These are phyloP conservation scores for Pentalonia nigronervosa DNA, from an alignment of 1,140 invertebrate genomes.

Conservation along the genomic window DNA sequence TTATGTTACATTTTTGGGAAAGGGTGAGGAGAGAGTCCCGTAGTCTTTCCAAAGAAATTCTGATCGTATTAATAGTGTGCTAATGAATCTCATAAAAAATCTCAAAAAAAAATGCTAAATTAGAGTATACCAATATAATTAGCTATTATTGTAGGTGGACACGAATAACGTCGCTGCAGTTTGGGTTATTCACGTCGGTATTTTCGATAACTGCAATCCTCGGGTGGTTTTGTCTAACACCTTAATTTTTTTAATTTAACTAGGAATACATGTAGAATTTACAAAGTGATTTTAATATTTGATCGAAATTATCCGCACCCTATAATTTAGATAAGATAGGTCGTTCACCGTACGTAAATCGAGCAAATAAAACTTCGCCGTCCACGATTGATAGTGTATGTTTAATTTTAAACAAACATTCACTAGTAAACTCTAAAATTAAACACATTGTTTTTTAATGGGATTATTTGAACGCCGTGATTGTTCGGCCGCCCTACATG, in stretches of 20 bases:
- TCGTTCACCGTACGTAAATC: neutral
- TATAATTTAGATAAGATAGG: neutral
- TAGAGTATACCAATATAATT: too few species aligned
- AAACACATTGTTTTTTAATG: constrained; percentile 13
- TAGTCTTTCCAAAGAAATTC: too few species aligned
- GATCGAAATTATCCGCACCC: neutral
- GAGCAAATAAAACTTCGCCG: neutral
- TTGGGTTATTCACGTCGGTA: neutral
- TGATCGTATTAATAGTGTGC: too few species aligned
- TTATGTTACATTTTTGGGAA: too few species aligned
- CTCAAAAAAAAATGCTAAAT: too few species aligned
- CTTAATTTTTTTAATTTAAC: neutral
- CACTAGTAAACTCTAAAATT: neutral
- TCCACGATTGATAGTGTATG: neutral
- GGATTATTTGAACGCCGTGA: neutral
- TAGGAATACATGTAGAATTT: neutral
- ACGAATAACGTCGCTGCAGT: neutral
- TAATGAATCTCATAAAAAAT: too few species aligned
- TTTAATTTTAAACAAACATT: neutral
- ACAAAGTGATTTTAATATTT: too few species aligned
- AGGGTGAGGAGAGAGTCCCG: too few species aligned
- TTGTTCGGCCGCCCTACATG: neutral
- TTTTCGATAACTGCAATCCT: neutral
- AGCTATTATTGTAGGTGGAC: too few species aligned
- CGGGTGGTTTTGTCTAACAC: neutral